Evolutionary conservation across 2,888 invertebrate genomes (phyloP), one percentile per base, ranked within the genome.

Genomic region (Desoria tigrina): DNA sequence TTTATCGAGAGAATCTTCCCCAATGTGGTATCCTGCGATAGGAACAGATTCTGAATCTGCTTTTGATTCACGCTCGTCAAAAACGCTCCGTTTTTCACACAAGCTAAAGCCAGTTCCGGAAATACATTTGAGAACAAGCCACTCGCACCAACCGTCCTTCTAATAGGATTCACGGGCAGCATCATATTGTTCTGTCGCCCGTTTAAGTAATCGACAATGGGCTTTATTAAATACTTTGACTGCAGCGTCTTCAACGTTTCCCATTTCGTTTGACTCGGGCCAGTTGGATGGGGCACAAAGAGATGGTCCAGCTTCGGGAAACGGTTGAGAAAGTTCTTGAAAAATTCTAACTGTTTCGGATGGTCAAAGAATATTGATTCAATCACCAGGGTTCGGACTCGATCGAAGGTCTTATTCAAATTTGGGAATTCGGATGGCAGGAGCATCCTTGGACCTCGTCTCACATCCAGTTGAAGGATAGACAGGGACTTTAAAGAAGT

Each of bases 381-480:
- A 2, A 42, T 18, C 4, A 23, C 27, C 4, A 57, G 18, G 24
- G 14, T 16, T 42, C 23, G 39, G 6, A 57, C 57, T 23, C 32
- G 18, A 4, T 11, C 57, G 23, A 57, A 57, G 18, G 57, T 57
- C 24, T 42, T 57, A 42, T 11, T 42, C 3, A 37, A 26, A 18
- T 57, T 57, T 28, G 57, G 57, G 23, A 57, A 57, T 23, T 57
- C 57, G 21, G 57, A 57, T 23, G 57, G 57, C 42, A 57, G 3
- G 6, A 57, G 42, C 39, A 57, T 39, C 18, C 57, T 16, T 23
- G 57, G 57, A 4, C 57, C 18, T 18, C 42, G 18, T 6, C 23
- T 39, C 21, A 57, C 57, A 57, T 57, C 57, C 57, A 57, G n/a
- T 18, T 57, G 23, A 21, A 57, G 21, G 24, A 57, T 57, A 21